Percentiles rank a stretch among this genome's conserved stretches.
phyloP scores from a whole-genome alignment of 2,113 vertebrate species.

The Merops nubicus region DNA sequence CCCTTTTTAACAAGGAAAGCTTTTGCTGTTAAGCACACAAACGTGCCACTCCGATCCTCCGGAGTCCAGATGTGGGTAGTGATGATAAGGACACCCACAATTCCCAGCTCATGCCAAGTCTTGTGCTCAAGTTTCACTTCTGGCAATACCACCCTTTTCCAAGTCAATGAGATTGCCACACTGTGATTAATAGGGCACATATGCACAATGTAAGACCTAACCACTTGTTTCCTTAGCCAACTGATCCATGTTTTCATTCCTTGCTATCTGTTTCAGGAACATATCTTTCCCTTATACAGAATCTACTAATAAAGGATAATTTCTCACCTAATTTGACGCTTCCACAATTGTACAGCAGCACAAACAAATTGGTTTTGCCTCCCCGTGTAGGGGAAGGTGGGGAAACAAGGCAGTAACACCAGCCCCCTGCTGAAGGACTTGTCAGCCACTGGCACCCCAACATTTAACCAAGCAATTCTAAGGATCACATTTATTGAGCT shows the following conservation, averaged over 20 bases:
- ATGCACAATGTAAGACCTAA: background rate
- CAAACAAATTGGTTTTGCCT: background rate
- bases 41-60: background rate
- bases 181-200: background rate
- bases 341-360: background rate
- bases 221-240: background rate
- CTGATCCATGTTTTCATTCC: background rate
- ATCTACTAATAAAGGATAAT: background rate
- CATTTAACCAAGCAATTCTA: background rate
- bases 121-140: slow-evolving; percentile 37
- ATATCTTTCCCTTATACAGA: slow-evolving; percentile 6
- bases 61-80: background rate
- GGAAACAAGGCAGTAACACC: background rate
- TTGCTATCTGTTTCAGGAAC: background rate
- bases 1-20: background rate
- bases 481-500: background rate
- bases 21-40: background rate
- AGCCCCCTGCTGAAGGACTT: background rate
- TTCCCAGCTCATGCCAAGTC: slow-evolving; percentile 45
- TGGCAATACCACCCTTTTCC: background rate
- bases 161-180: slow-evolving; percentile 32
- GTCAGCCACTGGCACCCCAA: background rate
- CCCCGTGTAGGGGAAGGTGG: background rate
- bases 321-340: slow-evolving; percentile 36
- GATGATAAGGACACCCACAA: slow-evolving; percentile 4